Evolutionary conservation across 1,140 invertebrate species (phyloP).

Genomic region (Trinorchestia longiramus): DNA sequence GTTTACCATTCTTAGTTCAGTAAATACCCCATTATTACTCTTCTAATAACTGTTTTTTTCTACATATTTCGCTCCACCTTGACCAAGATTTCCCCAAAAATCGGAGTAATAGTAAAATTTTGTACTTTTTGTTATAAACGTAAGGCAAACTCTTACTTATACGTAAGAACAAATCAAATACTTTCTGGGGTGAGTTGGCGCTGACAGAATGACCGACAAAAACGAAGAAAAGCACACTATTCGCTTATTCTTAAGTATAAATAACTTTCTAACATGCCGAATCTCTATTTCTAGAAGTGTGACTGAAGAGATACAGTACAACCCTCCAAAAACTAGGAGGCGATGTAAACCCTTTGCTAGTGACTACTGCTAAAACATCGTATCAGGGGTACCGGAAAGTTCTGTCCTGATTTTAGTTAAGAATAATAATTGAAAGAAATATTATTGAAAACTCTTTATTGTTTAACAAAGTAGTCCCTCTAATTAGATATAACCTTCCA

Average conservation of each 20-base stretch:
- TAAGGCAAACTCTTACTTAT: neutral
- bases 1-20: no score
- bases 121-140: neutral
- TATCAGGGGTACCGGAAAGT: no score
- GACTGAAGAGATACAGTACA: neutral
- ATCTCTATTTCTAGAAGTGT: neutral
- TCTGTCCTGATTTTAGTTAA: no score
- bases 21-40: no score
- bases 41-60: no score
- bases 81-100: neutral
- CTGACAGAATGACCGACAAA: neutral
- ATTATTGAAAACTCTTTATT: no score
- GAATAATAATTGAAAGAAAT: no score
- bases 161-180: neutral
- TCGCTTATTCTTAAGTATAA: neutral
- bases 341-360: neutral
- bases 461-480: no score
- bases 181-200: neutral
- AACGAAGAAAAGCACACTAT: neutral
- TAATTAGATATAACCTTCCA: no score
- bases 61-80: no score
- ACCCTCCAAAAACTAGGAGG: neutral
- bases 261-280: neutral
- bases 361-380: no score
- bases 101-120: neutral